Conservation (phyloP, 2,797 vertebrate species). For the Buceros bicornis region DNA sequence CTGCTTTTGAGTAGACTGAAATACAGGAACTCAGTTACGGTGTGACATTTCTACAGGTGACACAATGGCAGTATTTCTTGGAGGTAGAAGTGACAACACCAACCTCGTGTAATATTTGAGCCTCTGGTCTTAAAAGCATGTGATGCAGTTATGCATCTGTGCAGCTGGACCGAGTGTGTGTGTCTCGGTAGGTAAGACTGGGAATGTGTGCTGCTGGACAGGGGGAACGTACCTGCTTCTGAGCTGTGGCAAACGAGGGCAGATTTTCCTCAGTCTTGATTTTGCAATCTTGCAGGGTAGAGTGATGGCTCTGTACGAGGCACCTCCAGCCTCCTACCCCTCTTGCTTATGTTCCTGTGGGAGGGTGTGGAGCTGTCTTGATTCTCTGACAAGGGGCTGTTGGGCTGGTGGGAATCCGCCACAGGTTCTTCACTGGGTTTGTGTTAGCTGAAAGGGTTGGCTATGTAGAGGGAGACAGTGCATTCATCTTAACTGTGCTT, state of each 20-base stretch:
- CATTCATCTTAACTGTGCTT: not conserved
- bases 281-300: not conserved
- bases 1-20: not conserved
- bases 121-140: not conserved
- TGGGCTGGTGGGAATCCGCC: not conserved
- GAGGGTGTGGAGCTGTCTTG: not conserved
- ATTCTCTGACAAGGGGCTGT: not conserved
- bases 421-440: not conserved
- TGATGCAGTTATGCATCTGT: not conserved
- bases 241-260: not conserved
- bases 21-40: not conserved
- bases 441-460: not conserved
- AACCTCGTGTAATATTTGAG: not conserved
- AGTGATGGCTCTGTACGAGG: not conserved
- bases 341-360: not conserved
- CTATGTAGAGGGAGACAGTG: not conserved
- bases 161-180: not conserved
- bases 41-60: not conserved
- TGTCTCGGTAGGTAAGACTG: not conserved
- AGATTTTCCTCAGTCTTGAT: not conserved
- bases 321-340: not conserved
- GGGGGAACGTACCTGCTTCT: not conserved
- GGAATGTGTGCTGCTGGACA: not conserved
- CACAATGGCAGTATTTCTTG: not conserved
- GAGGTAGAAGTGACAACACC: not conserved